Conservation (phyloP, 2,797 vertebrate species). For the Hemitrygon akajei region DNA sequence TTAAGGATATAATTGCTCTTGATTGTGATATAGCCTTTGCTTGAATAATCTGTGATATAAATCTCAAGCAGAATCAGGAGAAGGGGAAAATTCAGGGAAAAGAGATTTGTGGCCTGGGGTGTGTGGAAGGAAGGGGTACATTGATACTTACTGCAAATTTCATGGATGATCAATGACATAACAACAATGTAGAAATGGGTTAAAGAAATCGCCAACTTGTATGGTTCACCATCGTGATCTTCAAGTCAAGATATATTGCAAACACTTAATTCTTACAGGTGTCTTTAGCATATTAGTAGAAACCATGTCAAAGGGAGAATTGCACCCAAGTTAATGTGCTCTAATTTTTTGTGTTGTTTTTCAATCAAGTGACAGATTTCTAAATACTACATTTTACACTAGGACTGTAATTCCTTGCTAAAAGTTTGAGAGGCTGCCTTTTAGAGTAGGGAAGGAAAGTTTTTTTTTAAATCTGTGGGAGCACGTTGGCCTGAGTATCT, state of each 20-base stretch:
- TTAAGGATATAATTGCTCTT: neutral
- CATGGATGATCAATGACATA: neutral
- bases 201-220: neutral
- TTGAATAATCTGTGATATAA: neutral
- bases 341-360: neutral
- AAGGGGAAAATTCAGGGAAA: neutral
- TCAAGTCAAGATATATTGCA: neutral
- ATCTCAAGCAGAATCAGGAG: neutral
- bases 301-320: neutral
- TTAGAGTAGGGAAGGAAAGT: neutral
- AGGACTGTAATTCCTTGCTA: neutral
- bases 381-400: neutral
- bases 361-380: neutral
- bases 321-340: neutral
- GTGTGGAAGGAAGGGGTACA: neutral
- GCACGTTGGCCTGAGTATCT: no score
- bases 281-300: slow-evolving; percentile 3
- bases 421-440: neutral
- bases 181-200: neutral
- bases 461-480: neutral
- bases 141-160: neutral
- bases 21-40: neutral
- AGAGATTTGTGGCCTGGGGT: neutral
- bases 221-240: neutral
- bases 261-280: neutral